Base-by-base conservation (phyloP, 2,888 invertebrate genomes). In the Antheraea assamensis region DNA sequence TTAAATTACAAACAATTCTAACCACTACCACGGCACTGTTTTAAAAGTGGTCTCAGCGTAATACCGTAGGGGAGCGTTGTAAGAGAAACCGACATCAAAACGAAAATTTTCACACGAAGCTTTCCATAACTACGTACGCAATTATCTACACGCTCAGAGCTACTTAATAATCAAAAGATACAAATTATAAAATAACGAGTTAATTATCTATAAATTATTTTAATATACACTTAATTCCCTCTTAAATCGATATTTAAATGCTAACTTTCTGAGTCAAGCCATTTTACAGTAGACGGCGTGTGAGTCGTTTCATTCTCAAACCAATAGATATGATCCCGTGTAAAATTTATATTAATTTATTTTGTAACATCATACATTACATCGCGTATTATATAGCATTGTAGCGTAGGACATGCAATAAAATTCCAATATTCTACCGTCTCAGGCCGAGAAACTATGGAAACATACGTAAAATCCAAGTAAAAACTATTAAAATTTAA, bases 1-100 rank as follows among this genome's bases (percentile, higher is more conserved):
- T 76, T 77, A 76, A 76, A 78, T 79, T 78, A 80, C 76, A 76
- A 79, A 76, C 76, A 72, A 76, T 77, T 79, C 78, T 80, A 77
- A 77, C 74, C 76, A 75, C 72, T 68, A 77, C 70, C 49, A 64
- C 47, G 30, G 42, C 27, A n/a, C 58, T 72, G 72, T 58, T 61
- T 74, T 64, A 70, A 71, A 71, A 68, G 72, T 73, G 71, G 73
- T 71, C 61, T 70, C 47, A 52, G 66, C 47, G 68, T 75, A 58
- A 75, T 73, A 71, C 71, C 73, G 35, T 61, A 4, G 66, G 70
- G 74, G 72, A 71, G 75, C n/a, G n/a, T 71, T 74, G 72, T 74
- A 31, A 66, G n/a, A 68, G 31, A 52, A 30, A 31, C 66, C 68
- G 31, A 72, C 52, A n/a, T 64, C 58, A 24, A 58, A 58, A 58